Percentiles rank a stretch among this genome's conserved stretches.
These are phyloP conservation scores for Pristionchus mayeri DNA, from an alignment of 2,888 invertebrate genomes.

Conservation along the genomic window DNA sequence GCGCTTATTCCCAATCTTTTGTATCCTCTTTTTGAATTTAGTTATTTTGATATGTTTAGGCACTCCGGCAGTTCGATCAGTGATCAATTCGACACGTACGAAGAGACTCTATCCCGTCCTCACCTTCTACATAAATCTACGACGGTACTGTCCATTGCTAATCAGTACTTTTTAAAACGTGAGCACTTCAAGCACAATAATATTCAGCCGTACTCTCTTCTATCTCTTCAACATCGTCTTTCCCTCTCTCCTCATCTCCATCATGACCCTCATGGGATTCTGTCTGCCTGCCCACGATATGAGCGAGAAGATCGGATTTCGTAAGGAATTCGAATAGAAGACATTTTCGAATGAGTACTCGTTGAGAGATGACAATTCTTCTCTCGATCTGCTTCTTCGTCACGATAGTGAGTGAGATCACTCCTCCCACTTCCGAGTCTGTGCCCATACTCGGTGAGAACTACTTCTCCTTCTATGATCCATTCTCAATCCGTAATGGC, in stretches of 20 bases:
- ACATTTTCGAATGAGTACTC: neutral
- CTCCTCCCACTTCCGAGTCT: constrained; percentile 91
- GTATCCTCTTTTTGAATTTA: too few relatives aligned
- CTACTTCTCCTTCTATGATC: too few relatives aligned
- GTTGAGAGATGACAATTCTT: constrained; percentile 70
- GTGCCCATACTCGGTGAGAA: constrained; percentile 64
- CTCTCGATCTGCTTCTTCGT: constrained; percentile 97
- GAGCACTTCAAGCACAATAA: neutral
- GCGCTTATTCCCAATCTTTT: neutral
- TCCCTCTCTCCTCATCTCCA: constrained; percentile 70
- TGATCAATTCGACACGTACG: constrained; percentile 84
- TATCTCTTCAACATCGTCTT: constrained; percentile 69
- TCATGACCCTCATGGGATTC: constrained; percentile 73
- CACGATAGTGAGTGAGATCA: constrained; percentile 96
- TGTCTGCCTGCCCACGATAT: constrained; percentile 72
- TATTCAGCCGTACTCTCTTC: constrained; percentile 58
- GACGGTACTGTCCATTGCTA: constrained; percentile 44
- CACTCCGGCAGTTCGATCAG: constrained; percentile 76
- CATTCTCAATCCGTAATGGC: neutral
- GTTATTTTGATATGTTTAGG: neutral
- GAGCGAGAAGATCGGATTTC: constrained; percentile 72
- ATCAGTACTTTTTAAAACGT: neutral
- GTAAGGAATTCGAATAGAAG: constrained; percentile 52
- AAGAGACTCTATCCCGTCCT: constrained; percentile 82
- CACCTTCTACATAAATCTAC: constrained; percentile 65